phyloP scores from a whole-genome alignment of 2,888 invertebrate species.

The Eristalis pertinax region DNA sequence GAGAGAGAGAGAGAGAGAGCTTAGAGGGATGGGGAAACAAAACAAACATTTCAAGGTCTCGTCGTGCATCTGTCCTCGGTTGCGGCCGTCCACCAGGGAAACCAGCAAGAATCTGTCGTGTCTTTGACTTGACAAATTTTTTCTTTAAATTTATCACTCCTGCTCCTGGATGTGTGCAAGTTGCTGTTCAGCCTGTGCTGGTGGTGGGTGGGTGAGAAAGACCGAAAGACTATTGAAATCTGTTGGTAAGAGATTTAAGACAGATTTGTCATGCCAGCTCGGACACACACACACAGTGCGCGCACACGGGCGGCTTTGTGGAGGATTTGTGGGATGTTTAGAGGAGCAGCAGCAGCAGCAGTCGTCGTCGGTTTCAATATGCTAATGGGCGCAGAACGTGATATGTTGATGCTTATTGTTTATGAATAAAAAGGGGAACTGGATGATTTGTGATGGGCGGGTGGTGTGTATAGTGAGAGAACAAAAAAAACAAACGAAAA shows the following conservation, averaged over 20 bases:
- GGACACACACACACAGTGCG: background rate
- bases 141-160: slow-evolving; percentile 9
- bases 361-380: background rate
- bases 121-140: slow-evolving; percentile 16
- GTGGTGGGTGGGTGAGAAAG: background rate
- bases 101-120: background rate
- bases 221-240: slow-evolving; percentile 7
- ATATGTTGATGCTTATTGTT: slow-evolving; percentile 9
- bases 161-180: background rate
- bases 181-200: background rate
- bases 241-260: background rate
- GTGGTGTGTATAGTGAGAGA: slow-evolving; percentile 19
- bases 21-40: background rate
- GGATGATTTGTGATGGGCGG: slow-evolving; percentile 32
- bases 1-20: background rate
- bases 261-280: background rate
- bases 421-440: slow-evolving; percentile 5
- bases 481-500: background rate
- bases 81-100: background rate
- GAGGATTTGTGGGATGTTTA: slow-evolving; percentile 14
- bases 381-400: slow-evolving; percentile 38
- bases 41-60: slow-evolving; percentile 5
- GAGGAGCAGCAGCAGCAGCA: background rate
- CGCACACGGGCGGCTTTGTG: background rate
- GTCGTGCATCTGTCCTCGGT: background rate